Conservation (phyloP, 2,888 invertebrate genomes). For the Ennomos erosarius region DNA sequence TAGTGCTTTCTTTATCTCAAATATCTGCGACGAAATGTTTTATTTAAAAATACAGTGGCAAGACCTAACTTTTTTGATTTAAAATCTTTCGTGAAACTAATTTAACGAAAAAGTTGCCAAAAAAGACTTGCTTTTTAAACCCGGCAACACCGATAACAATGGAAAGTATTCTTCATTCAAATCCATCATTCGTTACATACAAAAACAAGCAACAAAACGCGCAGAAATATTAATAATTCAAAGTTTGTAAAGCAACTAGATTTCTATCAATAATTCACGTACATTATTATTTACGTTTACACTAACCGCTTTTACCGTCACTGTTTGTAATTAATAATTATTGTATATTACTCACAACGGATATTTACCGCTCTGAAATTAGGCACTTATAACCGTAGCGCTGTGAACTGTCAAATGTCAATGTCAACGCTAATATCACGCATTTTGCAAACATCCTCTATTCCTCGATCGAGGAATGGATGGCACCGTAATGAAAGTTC, state of each 20-base stretch:
- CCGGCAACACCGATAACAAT: constrained; percentile 24
- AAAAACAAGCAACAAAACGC: constrained; percentile 43
- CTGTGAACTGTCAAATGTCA: no score
- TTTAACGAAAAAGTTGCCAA: not conserved
- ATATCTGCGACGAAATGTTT: no score
- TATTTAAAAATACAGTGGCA: no score
- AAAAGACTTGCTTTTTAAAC: constrained; percentile 1
- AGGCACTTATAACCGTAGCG: no score
- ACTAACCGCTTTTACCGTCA: constrained; percentile 27
- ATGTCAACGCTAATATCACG: no score
- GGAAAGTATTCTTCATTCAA: not conserved
- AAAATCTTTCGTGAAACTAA: no score
- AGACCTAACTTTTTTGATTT: no score
- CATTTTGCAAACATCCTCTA: no score
- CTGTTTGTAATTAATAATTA: constrained; percentile 25
- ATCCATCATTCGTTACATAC: constrained; percentile 11
- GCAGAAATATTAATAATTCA: constrained; percentile 48
- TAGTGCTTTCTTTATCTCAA: no score
- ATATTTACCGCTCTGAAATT: no score
- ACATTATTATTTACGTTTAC: constrained; percentile 25
- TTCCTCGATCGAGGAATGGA: no score
- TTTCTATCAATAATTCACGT: constrained; percentile 52
- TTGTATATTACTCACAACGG: not conserved
- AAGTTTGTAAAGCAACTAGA: constrained; percentile 75
- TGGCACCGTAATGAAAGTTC: no score